These are phyloP conservation scores for Andrena praecox DNA, from an alignment of 2,888 invertebrate genomes.

Conservation along the genomic window DNA sequence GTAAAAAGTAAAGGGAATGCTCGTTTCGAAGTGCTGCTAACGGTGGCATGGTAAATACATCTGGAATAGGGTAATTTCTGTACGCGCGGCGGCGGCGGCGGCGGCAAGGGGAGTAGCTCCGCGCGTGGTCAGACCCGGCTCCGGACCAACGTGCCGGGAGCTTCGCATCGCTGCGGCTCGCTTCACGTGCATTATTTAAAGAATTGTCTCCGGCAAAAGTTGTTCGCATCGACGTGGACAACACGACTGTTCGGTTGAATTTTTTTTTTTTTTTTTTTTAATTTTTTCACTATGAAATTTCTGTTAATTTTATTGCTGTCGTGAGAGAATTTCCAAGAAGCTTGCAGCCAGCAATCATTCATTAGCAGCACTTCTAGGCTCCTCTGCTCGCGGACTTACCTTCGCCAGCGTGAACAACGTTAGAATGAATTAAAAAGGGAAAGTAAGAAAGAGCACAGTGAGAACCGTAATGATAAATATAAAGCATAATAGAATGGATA, in stretches of 20 bases:
- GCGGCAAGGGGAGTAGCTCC: neutral
- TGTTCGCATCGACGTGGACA: neutral
- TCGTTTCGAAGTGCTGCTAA: constrained; percentile 40
- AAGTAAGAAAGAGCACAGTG: constrained; percentile 46
- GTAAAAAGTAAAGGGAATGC: constrained; percentile 23
- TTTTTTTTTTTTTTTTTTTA: too few relatives aligned
- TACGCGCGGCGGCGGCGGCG: too few relatives aligned
- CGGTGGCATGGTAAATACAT: neutral
- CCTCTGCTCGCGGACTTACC: constrained; percentile 59
- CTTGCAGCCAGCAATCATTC: neutral
- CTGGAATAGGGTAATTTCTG: too few relatives aligned
- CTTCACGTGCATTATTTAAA: neutral
- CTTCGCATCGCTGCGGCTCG: neutral
- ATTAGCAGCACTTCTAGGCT: constrained; percentile 6
- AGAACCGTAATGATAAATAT: constrained; percentile 42
- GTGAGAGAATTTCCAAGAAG: neutral
- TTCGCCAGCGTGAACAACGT: constrained; percentile 41
- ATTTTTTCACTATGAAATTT: neutral
- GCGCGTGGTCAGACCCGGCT: neutral
- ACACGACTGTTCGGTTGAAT: too few relatives aligned
- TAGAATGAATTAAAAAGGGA: constrained; percentile 11
- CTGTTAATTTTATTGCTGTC: neutral
- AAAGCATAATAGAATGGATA: constrained; percentile 47
- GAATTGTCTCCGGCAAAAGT: neutral
- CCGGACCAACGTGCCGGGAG: neutral